Conservation (phyloP, 2,888 invertebrate genomes). For the Augiades crinisus region DNA sequence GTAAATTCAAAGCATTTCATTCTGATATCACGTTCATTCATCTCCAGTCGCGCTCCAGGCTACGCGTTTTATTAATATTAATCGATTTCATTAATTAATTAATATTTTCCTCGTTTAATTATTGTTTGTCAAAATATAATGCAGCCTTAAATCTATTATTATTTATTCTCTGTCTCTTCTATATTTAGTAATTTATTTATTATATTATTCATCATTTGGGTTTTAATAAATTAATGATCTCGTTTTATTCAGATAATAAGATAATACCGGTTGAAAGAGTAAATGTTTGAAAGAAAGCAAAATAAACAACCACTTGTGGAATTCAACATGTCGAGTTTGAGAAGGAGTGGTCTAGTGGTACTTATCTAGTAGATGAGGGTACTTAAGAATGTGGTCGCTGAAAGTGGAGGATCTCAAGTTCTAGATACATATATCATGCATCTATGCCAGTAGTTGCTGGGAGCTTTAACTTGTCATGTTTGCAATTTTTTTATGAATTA, state of each 20-base stretch:
- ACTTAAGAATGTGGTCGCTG: not conserved
- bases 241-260: not conserved
- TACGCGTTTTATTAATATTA: conserved; percentile 12
- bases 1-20: conserved; percentile 15
- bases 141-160: too few relatives aligned
- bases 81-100: not conserved
- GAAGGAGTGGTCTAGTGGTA: conserved; percentile 3
- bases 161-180: too few relatives aligned
- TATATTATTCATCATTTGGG: too few relatives aligned
- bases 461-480: too few relatives aligned
- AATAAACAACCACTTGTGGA: conserved; percentile 1
- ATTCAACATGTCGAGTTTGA: not conserved
- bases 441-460: too few relatives aligned
- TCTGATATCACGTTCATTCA: conserved; percentile 21
- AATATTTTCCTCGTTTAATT: not conserved
- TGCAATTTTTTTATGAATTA: too few relatives aligned
- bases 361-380: not conserved
- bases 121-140: too few relatives aligned
- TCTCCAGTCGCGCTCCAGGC: conserved; percentile 4
- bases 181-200: too few relatives aligned
- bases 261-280: conserved; percentile 5
- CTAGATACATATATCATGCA: too few relatives aligned
- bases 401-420: not conserved
- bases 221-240: not conserved
- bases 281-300: conserved; percentile 7